Evolutionary conservation across 2,797 vertebrate genomes (phyloP).

Genomic region (Pempheris klunzingeri): DNA sequence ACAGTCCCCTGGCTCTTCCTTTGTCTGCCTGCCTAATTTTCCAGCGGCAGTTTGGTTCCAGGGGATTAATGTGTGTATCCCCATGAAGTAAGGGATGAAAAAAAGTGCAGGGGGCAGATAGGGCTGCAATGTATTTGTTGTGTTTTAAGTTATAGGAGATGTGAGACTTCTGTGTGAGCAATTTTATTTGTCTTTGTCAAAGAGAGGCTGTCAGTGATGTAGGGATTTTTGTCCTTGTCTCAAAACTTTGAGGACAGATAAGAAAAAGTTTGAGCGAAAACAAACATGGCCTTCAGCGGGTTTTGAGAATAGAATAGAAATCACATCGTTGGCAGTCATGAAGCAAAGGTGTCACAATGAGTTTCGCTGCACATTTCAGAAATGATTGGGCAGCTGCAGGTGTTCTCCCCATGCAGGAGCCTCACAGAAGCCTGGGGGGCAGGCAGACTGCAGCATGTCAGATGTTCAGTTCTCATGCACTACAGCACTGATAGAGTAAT

Average conservation of each 20-base stretch:
- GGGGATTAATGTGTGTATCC: constrained; percentile 79
- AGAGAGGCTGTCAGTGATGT: background rate
- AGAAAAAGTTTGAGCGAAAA: constrained; percentile 9
- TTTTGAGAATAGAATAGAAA: constrained; percentile 34
- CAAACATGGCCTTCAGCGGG: background rate
- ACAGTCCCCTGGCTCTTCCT: constrained; percentile 69
- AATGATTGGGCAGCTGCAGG: constrained; percentile 68
- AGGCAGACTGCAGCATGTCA: constrained; percentile 43
- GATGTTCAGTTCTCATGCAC: constrained; percentile 57
- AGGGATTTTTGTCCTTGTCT: background rate
- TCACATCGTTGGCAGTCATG: constrained; percentile 41
- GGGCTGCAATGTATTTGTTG: constrained; percentile 54
- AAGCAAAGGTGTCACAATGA: constrained; percentile 59
- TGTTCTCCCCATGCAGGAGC: constrained; percentile 46
- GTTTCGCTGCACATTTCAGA: constrained; percentile 63
- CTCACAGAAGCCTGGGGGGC: constrained; percentile 57
- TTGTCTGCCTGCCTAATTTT: constrained; percentile 83
- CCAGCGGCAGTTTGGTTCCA: constrained; percentile 70
- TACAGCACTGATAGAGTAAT: constrained; percentile 1
- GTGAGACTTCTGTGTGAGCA: background rate
- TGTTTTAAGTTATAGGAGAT: constrained; percentile 57
- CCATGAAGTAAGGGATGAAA: constrained; percentile 70
- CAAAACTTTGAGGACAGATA: constrained; percentile 7
- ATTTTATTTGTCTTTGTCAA: constrained; percentile 8
- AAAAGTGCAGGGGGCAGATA: constrained; percentile 33